Evolutionary conservation across 2,113 vertebrate genomes (phyloP), one percentile per base, ranked within the genome.

Genomic region (Mustelus asterias): DNA sequence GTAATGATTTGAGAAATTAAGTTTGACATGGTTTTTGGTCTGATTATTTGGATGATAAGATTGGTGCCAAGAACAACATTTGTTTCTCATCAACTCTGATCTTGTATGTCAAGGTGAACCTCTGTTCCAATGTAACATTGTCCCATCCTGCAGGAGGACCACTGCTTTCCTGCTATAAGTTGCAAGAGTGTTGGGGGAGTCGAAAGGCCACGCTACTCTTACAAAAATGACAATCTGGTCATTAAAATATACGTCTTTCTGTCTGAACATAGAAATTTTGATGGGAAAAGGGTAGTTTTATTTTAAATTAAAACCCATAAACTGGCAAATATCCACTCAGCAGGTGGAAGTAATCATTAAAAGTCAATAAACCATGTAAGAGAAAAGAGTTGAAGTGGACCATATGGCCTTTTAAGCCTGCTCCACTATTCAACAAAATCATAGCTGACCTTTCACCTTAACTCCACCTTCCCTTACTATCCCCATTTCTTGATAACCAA

Each of bases 1-100:
- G 89, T 93, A 93, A 93, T 67, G 89, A 65, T 93, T 92, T 93
- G 89, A 65, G 60, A n/a, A 93, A 93, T 93, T 93, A 65, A 37
- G 18, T 67, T 93, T 65, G n/a, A 93, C 26, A 20, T n/a, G 16
- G 58, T 14, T 37, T 37, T 93, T 93, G 18, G 89, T 93, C 60
- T n/a, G 16, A 29, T 65, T 93, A n/a, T 67, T 63, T 65, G 60
- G 60, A 67, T 93, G 29, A 13, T 65, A 93, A 93, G 16, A 93
- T 37, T 20, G 14, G 33, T 67, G 89, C 89, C 89, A 93, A 93
- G 89, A 67, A 65, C 14, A 93, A 93, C 89, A 65, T 93, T 65
- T 93, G 89, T 93, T 93, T 93, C 89, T 67, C 89, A 93, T 93
- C 60, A 65, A 37, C 89, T 93, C 58, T 65, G 58, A 65, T 93